Evolutionary conservation across 1,140 invertebrate species (phyloP).

Genomic region (Ips nitidus): DNA sequence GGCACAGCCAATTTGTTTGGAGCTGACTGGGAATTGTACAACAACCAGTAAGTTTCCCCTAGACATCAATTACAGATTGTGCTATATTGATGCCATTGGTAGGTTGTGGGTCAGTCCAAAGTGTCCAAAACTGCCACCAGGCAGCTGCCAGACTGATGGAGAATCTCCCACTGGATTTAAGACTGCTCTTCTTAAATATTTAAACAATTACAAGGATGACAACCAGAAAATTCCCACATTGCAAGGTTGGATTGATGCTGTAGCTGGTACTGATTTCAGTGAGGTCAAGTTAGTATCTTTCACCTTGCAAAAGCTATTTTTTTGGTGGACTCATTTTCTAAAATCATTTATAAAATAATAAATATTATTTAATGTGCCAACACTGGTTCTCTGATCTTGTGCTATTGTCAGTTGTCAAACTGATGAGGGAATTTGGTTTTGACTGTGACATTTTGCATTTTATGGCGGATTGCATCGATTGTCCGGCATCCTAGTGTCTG

Average conservation of each 20-base stretch:
- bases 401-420: no score
- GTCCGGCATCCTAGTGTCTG: no score
- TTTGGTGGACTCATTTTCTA: no score
- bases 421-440: no score
- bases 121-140: constrained; percentile 37
- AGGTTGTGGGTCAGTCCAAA: not conserved
- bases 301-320: not conserved
- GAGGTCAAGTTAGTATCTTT: not conserved
- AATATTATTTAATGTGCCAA: no score
- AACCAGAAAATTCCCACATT: not conserved
- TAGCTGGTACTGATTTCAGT: not conserved
- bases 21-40: constrained; percentile 90
- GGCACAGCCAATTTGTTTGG: constrained; percentile 90
- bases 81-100: constrained; percentile 45
- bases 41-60: constrained; percentile 71
- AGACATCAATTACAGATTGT: constrained; percentile 81
- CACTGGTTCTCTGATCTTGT: no score
- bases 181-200: constrained; percentile 74
- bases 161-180: constrained; percentile 87
- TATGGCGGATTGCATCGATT: no score
- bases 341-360: no score
- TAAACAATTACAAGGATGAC: constrained; percentile 64
- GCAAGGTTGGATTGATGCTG: not conserved
- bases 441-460: no score
- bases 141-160: constrained; percentile 61